phyloP scores from a whole-genome alignment of 2,888 invertebrate genomes.

The Drepana falcataria region DNA sequence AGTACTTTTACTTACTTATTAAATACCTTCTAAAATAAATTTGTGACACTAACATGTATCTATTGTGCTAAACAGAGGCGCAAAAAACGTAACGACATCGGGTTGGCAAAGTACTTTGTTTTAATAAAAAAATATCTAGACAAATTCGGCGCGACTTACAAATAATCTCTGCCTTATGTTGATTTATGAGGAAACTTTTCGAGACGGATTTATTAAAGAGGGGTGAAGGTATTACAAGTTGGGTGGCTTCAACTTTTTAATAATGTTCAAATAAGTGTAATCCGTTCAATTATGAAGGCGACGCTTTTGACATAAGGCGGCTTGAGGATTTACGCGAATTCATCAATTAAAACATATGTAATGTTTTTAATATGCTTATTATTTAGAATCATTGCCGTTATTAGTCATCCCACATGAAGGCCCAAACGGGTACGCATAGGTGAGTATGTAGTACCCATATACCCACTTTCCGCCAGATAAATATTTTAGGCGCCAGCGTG shows the following conservation, averaged over 20 bases:
- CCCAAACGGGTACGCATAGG: too few species aligned
- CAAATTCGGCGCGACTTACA: constrained; percentile 17
- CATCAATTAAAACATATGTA: too few species aligned
- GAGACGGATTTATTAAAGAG: constrained; percentile 25
- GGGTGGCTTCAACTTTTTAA: constrained; percentile 3
- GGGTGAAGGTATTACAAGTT: constrained; percentile 3
- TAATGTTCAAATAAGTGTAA: constrained; percentile 5
- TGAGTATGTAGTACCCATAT: too few species aligned
- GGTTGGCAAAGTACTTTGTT: constrained; percentile 12
- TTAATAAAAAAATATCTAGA: constrained; percentile 13
- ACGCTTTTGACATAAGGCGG: not conserved
- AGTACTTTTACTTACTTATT: too few species aligned
- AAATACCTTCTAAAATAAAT: too few species aligned
- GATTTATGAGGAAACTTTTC: constrained; percentile 33
- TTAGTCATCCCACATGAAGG: too few species aligned
- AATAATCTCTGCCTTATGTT: constrained; percentile 26
- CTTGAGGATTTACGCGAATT: not conserved
- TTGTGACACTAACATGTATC: too few species aligned
- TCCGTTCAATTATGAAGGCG: constrained; percentile 3
- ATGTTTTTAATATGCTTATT: too few species aligned
- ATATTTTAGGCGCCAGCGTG: too few species aligned
- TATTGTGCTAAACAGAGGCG: not conserved
- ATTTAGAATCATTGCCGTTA: too few species aligned
- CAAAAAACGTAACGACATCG: constrained; percentile 14
- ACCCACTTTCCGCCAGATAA: too few species aligned